These are phyloP conservation scores for Hycleus phaleratus DNA, from an alignment of 1,140 invertebrate genomes.

Conservation along the genomic window DNA sequence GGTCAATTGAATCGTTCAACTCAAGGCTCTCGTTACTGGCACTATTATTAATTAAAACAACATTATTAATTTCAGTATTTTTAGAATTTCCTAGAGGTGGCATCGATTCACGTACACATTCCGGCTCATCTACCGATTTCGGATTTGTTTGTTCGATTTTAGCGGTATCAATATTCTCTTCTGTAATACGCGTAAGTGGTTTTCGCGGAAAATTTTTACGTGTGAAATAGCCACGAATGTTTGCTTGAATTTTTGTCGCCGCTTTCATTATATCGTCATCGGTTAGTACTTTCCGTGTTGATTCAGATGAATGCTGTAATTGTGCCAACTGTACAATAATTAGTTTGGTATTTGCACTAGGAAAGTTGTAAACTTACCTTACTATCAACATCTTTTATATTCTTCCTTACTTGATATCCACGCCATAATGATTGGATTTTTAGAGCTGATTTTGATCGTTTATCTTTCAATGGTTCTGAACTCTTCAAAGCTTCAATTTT, in stretches of 20 bases:
- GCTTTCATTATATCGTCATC: constrained; percentile 46
- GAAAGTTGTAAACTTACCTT: constrained; percentile 5
- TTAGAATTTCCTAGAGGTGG: not conserved
- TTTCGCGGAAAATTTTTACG: constrained; percentile 44
- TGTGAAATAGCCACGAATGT: constrained; percentile 57
- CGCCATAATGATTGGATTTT: constrained; percentile 22
- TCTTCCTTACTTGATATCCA: constrained; percentile 18
- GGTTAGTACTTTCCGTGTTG: not conserved
- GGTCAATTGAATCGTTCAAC: too few relatives aligned
- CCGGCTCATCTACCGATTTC: constrained; percentile 13
- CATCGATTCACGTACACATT: not conserved
- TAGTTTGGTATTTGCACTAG: not conserved
- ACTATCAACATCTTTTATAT: constrained; percentile 11
- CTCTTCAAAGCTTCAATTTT: not conserved
- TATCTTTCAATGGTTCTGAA: not conserved
- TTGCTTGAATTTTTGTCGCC: constrained; percentile 64
- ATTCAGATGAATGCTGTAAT: constrained; percentile 1
- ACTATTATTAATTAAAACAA: not conserved
- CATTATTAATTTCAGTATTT: constrained; percentile 2
- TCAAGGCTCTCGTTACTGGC: too few relatives aligned
- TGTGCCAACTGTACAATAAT: constrained; percentile 1
- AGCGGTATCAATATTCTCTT: not conserved
- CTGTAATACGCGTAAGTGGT: not conserved
- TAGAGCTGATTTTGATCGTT: constrained; percentile 7
- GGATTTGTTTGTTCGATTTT: not conserved